Evolutionary conservation across 2,888 invertebrate species (phyloP).

Genomic region (Brenthis hecate): DNA sequence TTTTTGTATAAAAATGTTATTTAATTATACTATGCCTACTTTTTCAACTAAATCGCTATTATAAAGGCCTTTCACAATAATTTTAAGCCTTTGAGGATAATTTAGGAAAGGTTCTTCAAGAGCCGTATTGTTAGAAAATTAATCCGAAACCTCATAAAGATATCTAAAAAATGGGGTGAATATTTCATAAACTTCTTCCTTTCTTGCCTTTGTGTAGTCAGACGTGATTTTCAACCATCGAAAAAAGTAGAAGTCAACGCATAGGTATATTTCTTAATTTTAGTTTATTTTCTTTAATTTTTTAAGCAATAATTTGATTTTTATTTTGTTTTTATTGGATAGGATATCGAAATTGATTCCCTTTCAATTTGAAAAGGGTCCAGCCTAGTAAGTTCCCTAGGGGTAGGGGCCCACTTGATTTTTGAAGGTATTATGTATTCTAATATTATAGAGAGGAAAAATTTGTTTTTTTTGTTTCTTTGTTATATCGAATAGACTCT

Average conservation of each 20-base stretch:
- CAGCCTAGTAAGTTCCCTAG: too few species aligned
- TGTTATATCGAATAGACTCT: too few species aligned
- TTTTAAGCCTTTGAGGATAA: constrained; percentile 10
- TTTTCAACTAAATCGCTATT: not conserved
- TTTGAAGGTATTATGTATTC: too few species aligned
- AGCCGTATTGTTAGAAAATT: constrained; percentile 8
- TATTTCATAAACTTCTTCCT: not conserved
- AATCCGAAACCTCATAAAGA: constrained; percentile 2
- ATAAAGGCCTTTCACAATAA: not conserved
- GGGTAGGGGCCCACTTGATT: too few species aligned
- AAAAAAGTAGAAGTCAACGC: too few species aligned
- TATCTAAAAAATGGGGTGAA: not conserved
- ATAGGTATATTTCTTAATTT: too few species aligned
- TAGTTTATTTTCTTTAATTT: not conserved
- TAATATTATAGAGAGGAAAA: too few species aligned
- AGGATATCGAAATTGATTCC: too few species aligned
- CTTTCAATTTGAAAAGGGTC: too few species aligned
- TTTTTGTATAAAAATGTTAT: too few species aligned
- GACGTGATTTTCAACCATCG: not conserved
- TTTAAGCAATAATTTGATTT: not conserved
- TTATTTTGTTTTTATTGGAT: too few species aligned
- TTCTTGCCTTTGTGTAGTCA: not conserved
- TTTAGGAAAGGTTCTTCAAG: not conserved
- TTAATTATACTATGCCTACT: not conserved
- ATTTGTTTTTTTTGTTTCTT: too few species aligned